phyloP scores from a whole-genome alignment of 2,797 vertebrate species.

The Ctenochaetus hawaiiensis region DNA sequence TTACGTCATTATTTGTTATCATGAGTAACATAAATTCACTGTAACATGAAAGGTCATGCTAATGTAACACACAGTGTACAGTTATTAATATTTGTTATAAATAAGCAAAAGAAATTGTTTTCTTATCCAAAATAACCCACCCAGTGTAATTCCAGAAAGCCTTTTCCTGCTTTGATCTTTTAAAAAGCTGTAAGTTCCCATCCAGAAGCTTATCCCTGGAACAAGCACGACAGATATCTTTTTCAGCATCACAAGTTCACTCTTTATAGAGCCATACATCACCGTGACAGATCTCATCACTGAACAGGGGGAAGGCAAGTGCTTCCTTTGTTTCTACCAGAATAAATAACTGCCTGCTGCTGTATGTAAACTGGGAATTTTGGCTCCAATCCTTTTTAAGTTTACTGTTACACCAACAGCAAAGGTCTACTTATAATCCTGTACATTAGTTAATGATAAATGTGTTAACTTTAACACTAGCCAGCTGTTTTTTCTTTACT shows the following conservation, averaged over 20 bases:
- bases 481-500: background rate
- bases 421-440: background rate
- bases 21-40: background rate
- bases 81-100: background rate
- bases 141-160: slow-evolving; percentile 27
- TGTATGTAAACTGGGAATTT: slow-evolving; percentile 9
- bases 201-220: slow-evolving; percentile 18
- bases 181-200: slow-evolving; percentile 1
- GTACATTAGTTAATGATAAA: background rate
- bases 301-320: slow-evolving; percentile 32
- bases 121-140: background rate
- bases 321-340: slow-evolving; percentile 45
- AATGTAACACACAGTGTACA: background rate
- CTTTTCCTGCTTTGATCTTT: background rate
- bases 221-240: slow-evolving; percentile 25
- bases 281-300: slow-evolving; percentile 68
- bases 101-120: background rate
- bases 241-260: slow-evolving; percentile 30
- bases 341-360: slow-evolving; percentile 39
- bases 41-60: background rate
- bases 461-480: background rate
- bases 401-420: background rate
- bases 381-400: no score
- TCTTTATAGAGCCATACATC: slow-evolving; percentile 61
- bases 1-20: no score